phyloP scores from a whole-genome alignment of 2,797 vertebrate species.

The Leucoraja ocellata region DNA sequence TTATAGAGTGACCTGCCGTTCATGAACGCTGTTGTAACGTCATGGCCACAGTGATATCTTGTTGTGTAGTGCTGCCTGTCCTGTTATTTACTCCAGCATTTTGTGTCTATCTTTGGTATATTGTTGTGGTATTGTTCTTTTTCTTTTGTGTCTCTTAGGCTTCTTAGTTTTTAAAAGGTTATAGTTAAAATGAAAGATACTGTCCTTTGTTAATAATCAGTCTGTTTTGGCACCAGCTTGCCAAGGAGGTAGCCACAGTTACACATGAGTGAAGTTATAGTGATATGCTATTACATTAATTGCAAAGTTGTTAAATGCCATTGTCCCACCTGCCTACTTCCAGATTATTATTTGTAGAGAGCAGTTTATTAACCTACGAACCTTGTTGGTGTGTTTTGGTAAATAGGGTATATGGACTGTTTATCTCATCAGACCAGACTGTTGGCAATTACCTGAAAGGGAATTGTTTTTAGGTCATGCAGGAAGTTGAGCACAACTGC shows the following conservation, averaged over 20 bases:
- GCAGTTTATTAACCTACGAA: neutral
- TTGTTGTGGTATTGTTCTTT: neutral
- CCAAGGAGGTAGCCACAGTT: neutral
- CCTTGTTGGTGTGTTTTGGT: neutral
- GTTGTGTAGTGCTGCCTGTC: too few relatives aligned
- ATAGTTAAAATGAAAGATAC: neutral
- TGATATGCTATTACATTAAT: neutral
- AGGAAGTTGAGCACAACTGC: neutral
- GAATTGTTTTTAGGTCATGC: neutral
- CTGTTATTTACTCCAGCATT: too few relatives aligned
- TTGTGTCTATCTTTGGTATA: neutral
- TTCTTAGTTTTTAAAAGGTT: neutral
- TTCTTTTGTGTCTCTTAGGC: neutral
- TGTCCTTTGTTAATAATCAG: neutral
- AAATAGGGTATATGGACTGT: neutral
- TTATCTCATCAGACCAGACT: neutral
- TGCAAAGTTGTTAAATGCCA: neutral
- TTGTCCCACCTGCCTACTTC: neutral
- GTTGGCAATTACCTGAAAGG: slow-evolving; percentile 6
- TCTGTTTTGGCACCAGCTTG: neutral
- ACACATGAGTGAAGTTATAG: neutral
- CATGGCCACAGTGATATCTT: neutral
- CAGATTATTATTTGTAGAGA: neutral
- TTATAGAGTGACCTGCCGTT: neutral
- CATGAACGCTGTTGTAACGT: neutral